Evolutionary conservation across 2,797 vertebrate genomes (phyloP), one percentile per base, ranked within the genome.

Genomic region (Alcedo atthis): DNA sequence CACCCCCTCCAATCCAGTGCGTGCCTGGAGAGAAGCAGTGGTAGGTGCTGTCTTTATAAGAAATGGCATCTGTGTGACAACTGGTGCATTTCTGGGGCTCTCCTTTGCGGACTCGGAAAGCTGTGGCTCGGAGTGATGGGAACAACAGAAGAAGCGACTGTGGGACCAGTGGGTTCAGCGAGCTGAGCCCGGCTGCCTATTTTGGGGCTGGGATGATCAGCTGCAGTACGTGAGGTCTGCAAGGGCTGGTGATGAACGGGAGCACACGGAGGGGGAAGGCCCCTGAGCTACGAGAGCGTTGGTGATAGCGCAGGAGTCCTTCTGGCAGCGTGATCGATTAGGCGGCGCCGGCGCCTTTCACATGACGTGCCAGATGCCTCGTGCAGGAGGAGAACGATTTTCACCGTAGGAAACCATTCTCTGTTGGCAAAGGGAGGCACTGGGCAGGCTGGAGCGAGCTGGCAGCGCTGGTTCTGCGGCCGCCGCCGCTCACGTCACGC

Each of bases 261-360:
- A 82, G 46, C 58, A 59, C 7, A 15, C 2, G 8, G 32, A 55
- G 24, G 2, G 24, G 68, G 42, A 43, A 45, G 28, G 59, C 46
- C 0, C 0, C 5, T 2, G 1, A 24, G 57, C 10, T 5, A 4
- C 7, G 54, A 17, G 46, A 67, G 26, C 57, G 2, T 6, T 0
- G 43, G 28, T 22, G 66, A 20, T 0, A 30, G 74, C 80, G 4
- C 43, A 7, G 1, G 28, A 69, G 37, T 17, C 55, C 68, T 54
- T 4, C 76, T 59, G 77, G 53, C 70, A 35, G 0, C 0, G 67
- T 4, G 85, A 63, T 68, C 81, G 59, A 55, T 43, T 3, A 46
- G 33, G 21, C 62, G 58, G 10, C 0, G 79, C 25, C 12, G 46
- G 57, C 33, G 67, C 30, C 80, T 75, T 33, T 76, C 85, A 13